Conservation (phyloP, 2,113 vertebrate genomes). For the Cygnus atratus region DNA sequence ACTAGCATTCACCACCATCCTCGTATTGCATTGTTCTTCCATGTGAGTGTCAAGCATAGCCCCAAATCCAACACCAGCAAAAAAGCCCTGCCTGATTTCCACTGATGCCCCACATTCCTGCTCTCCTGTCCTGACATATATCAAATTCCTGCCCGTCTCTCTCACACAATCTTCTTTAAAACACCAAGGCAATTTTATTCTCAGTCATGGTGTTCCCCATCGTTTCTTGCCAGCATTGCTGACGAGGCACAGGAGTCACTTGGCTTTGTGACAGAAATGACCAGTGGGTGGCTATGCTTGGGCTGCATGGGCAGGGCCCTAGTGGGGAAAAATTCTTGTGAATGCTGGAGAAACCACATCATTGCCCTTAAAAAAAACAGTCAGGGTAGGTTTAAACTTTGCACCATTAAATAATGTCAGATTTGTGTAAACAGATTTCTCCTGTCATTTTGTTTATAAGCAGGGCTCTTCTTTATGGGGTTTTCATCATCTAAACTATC, state of each 20-base stretch:
- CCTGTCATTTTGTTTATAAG: not conserved
- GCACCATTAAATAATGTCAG: not conserved
- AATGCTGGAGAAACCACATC: not conserved
- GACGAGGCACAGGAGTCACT: not conserved
- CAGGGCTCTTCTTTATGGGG: not conserved
- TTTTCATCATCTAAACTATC: not conserved
- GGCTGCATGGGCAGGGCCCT: not conserved
- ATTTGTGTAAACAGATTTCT: not conserved
- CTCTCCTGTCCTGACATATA: not conserved
- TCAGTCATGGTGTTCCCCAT: not conserved
- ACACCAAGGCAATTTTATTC: not conserved
- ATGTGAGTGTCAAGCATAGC: not conserved
- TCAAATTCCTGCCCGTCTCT: not conserved
- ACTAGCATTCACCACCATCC: not conserved
- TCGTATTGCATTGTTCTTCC: not conserved
- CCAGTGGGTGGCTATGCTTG: rapidly evolving
- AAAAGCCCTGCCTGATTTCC: not conserved
- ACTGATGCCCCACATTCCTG: not conserved
- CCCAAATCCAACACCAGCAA: not conserved
- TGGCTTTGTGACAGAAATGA: not conserved
- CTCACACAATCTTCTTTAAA: not conserved
- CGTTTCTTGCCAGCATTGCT: not conserved
- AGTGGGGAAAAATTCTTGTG: rapidly evolving
- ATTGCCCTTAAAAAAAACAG: not conserved
- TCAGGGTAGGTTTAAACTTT: not conserved